These are phyloP conservation scores for Eupithecia insigniata DNA, from an alignment of 2,888 invertebrate species.

Conservation along the genomic window DNA sequence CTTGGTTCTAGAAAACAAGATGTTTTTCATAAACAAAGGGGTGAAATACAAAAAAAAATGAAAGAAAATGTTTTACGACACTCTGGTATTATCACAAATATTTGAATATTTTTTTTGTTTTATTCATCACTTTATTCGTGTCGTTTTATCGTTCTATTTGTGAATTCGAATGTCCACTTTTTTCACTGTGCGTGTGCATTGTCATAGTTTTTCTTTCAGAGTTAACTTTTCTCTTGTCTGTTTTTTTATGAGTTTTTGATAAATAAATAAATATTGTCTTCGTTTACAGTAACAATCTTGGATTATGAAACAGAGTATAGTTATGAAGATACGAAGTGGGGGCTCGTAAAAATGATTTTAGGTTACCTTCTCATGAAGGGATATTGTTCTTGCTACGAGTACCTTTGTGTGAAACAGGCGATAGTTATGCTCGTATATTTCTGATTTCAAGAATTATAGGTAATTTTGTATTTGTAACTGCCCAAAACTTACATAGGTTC, in stretches of 20 bases:
- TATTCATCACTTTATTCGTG: no score
- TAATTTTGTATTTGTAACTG: neutral
- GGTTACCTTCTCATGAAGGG: conserved; percentile 11
- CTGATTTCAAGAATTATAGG: neutral
- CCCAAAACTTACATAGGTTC: no score
- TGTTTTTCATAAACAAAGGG: neutral
- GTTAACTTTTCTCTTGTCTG: neutral
- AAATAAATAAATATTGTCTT: neutral
- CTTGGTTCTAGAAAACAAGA: neutral
- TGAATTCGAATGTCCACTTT: no score
- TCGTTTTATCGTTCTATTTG: no score
- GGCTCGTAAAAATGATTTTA: conserved; percentile 27
- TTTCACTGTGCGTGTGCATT: no score
- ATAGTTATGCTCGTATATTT: neutral
- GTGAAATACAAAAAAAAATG: neutral
- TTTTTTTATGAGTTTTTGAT: neutral
- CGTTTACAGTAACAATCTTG: neutral
- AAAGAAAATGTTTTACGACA: no score
- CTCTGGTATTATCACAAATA: no score
- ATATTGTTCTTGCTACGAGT: neutral
- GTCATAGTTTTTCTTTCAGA: neutral
- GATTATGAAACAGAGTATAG: neutral
- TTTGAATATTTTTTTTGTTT: no score
- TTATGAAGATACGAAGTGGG: conserved; percentile 26
- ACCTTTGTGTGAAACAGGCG: neutral